phyloP scores from a whole-genome alignment of 2,797 vertebrate genomes.

The Crocodylus rhombifer region DNA sequence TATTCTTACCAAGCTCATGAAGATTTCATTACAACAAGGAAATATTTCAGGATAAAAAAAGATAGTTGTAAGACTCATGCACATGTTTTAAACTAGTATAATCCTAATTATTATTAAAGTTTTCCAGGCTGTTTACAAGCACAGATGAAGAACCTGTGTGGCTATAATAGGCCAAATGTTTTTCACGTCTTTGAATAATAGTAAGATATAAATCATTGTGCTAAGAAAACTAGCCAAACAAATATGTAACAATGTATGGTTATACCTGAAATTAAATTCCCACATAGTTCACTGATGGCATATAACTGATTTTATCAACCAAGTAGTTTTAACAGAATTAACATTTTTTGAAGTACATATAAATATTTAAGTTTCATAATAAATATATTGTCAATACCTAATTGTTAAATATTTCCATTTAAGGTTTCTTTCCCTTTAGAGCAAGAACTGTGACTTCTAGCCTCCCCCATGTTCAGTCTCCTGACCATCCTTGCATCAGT shows the following conservation, averaged over 20 bases:
- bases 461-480: too few species aligned
- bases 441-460: too few species aligned
- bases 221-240: not conserved
- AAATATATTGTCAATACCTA: too few species aligned
- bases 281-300: not conserved
- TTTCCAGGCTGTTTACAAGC: not conserved
- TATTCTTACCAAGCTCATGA: not conserved
- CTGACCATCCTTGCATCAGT: too few species aligned
- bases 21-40: not conserved
- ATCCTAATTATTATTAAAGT: not conserved
- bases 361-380: too few species aligned
- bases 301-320: not conserved
- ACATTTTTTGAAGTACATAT: too few species aligned
- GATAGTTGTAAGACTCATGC: not conserved
- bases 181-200: not conserved
- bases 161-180: not conserved
- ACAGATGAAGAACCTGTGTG: not conserved
- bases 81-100: not conserved
- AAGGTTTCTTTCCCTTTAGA: too few species aligned
- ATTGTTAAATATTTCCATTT: too few species aligned
- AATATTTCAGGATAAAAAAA: not conserved
- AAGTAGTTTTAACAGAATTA: too few species aligned
- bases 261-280: not conserved
- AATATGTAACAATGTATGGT: fast-evolving
- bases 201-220: not conserved